Conservation (phyloP, 92 coral and sea anemone genomes). For the Micromussa lordhowensis region DNA sequence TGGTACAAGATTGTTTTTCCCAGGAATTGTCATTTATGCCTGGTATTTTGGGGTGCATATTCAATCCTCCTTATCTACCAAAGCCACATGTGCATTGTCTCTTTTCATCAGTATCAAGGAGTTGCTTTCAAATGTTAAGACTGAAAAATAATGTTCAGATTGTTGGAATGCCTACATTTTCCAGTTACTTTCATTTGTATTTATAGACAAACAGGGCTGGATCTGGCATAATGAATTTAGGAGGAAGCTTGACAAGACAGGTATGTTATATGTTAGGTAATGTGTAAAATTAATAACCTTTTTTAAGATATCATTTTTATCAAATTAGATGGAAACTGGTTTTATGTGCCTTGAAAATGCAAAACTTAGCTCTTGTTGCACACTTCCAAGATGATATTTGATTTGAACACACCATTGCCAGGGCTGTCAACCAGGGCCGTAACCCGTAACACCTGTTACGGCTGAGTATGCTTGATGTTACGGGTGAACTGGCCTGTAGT, state of each 20-base stretch:
- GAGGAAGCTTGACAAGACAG: conserved; percentile 99
- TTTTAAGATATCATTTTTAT: too few species aligned
- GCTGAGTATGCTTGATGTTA: too few species aligned
- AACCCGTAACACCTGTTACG: too few species aligned
- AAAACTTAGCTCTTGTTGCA: neutral
- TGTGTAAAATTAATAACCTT: too few species aligned
- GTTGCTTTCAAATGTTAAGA: neutral
- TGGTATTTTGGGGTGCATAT: neutral
- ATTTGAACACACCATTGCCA: neutral
- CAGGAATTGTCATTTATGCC: neutral
- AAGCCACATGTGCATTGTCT: neutral
- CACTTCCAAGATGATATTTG: neutral
- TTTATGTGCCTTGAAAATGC: neutral
- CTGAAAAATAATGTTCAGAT: neutral
- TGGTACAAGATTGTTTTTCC: neutral
- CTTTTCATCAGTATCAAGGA: neutral
- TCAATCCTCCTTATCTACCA: neutral
- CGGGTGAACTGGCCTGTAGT: too few species aligned
- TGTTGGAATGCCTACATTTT: neutral
- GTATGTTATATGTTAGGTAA: conserved; percentile 26
- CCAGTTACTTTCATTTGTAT: neutral
- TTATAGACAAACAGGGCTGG: conserved; percentile 93
- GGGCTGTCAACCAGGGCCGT: too few species aligned
- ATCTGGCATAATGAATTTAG: conserved; percentile 99
- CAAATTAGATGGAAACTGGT: neutral